Percentiles rank a stretch among this genome's conserved stretches.
Evolutionary conservation across 2,888 invertebrate genomes (phyloP).

Genomic region (Morpho helenor): DNA sequence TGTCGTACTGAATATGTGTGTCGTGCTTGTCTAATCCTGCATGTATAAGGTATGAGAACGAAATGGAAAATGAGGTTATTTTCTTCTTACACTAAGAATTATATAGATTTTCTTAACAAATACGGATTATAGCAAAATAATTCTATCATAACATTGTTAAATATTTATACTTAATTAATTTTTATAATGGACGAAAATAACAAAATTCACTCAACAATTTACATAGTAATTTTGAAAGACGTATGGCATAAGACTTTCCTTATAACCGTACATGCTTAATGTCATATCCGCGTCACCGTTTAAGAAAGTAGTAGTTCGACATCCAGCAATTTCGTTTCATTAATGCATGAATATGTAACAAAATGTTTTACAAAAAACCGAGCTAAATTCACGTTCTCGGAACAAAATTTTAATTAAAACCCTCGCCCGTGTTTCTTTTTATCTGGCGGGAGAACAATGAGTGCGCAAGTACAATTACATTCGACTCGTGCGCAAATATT

Average conservation of each 20-base stretch:
- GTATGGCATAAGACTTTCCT: constrained; percentile 1
- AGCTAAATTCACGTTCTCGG: constrained; percentile 36
- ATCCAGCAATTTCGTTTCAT: constrained; percentile 16
- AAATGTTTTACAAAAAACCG: constrained; percentile 32
- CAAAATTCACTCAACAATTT: too few species aligned
- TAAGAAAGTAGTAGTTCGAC: constrained; percentile 5
- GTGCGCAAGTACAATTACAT: constrained; percentile 56
- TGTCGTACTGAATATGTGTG: too few species aligned
- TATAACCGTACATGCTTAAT: neutral
- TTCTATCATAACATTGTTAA: too few species aligned
- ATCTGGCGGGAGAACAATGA: constrained; percentile 65
- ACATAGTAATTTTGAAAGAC: too few species aligned
- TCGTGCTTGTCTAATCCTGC: too few species aligned
- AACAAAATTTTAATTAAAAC: constrained; percentile 67
- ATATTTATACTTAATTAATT: too few species aligned
- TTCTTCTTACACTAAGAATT: too few species aligned
- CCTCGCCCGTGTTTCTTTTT: constrained; percentile 52
- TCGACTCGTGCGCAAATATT: constrained; percentile 36
- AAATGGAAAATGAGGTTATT: too few species aligned
- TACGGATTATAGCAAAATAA: too few species aligned
- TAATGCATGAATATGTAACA: constrained; percentile 27
- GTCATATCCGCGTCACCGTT: constrained; percentile 6
- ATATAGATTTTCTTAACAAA: too few species aligned
- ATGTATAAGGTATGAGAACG: too few species aligned
- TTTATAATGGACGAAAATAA: too few species aligned